Base-by-base conservation (phyloP, 2,888 invertebrate species). In the Agrochola lota region DNA sequence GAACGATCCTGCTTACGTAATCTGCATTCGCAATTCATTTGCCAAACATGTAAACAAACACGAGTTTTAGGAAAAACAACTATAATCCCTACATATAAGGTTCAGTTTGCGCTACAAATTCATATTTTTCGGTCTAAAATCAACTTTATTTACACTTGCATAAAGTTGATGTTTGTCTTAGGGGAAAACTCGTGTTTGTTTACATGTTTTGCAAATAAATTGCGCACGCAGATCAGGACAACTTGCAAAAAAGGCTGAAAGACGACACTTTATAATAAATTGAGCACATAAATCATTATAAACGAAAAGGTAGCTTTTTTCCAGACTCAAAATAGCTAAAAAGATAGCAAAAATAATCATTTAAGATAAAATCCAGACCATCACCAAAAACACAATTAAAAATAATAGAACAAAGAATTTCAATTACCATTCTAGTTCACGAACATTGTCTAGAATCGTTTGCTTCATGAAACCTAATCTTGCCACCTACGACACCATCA, bases 391-490 rank as follows among this genome's bases (percentile, higher is more conserved):
- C 11, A 8, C 20, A 52, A 17, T 73, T 20, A 35, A 46, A 66
- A 79, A 52, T 73, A 52, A 52, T n/a, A 20, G 35, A 20, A 60
- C 55, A 60, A 80, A 67, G 26, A 20, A n/a, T 57, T 74, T 46
- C 11, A 55, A 74, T 79, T 11, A 55, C 1, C 26, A 55, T 60
- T 80, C 26, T 40, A 60, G 26, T 55, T 66, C 9, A 35, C 15
- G 40, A 74, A 55, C n/a, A 49, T 30, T 57, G 7, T 30, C n/a
- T 20, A 55, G 8, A 30, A 26, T 9, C 64, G n/a, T 69, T 59
- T 43, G 43, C 3, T 6, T 46, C 23, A 81, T 81, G 40, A 74
- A 68, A 55, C 20, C 52, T 74, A 55, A 83, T 80, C 57, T 40
- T 71, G 17, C 46, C 55, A 59, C 49, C 43, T n/a, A 70, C 55